phyloP scores from a whole-genome alignment of 2,797 vertebrate species.

The Chloroceryle inda region DNA sequence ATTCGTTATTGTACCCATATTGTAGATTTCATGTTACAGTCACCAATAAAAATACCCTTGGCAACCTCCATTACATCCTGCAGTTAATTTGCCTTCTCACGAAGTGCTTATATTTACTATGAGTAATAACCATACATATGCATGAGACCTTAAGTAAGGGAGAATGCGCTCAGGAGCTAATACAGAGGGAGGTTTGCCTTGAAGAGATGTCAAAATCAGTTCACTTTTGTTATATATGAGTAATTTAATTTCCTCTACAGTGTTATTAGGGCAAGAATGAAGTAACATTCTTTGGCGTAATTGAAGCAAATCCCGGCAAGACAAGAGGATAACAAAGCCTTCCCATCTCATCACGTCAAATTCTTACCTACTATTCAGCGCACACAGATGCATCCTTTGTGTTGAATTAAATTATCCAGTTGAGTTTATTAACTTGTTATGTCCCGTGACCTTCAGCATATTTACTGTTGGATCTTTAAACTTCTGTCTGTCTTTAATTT shows the following conservation, averaged over 20 bases:
- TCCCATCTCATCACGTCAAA: constrained; percentile 14
- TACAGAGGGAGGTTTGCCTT: constrained; percentile 42
- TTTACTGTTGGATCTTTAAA: constrained; percentile 45
- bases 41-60: constrained; percentile 58
- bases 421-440: constrained; percentile 56
- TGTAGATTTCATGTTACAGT: constrained; percentile 37
- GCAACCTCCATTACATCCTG: constrained; percentile 55
- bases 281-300: constrained; percentile 67
- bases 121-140: constrained; percentile 72
- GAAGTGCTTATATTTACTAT: constrained; percentile 71
- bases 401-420: constrained; percentile 30
- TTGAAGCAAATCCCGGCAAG: constrained; percentile 69
- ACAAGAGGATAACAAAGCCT: constrained; percentile 57
- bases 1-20: constrained; percentile 2
- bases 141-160: constrained; percentile 70
- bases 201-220: constrained; percentile 72
- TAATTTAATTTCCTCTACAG: constrained; percentile 72
- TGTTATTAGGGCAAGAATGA: constrained; percentile 72
- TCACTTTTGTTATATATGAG: constrained; percentile 67
- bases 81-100: constrained; percentile 44
- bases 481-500: neutral
- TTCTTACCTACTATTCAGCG: constrained; percentile 33
- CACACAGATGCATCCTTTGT: neutral
- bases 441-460: constrained; percentile 29
- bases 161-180: constrained; percentile 46